Evolutionary conservation across 2,113 vertebrate genomes (phyloP).

Genomic region (Anarhynchus alexandrinus): DNA sequence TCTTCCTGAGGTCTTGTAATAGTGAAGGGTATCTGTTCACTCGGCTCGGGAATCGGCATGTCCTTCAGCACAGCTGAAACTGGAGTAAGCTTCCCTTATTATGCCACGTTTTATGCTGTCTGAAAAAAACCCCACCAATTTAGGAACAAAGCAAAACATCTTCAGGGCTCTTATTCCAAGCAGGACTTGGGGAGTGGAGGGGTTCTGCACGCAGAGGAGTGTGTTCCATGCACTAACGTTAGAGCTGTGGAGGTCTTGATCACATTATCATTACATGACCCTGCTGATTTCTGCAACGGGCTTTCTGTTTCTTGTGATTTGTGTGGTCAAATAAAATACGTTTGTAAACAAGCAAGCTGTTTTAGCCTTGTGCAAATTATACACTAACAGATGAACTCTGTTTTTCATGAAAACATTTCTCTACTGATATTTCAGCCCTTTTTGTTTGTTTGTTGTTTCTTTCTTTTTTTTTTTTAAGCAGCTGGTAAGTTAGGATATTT

Average conservation of each 20-base stretch:
- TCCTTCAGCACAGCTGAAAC: not conserved
- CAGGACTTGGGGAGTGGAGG: not conserved
- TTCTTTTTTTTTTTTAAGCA: not conserved
- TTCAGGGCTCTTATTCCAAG: not conserved
- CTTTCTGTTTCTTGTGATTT: not conserved
- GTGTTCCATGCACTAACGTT: not conserved
- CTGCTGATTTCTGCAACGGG: not conserved
- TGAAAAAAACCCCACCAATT: constrained; percentile 27
- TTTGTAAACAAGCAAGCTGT: not conserved
- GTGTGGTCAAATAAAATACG: not conserved
- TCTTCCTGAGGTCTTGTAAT: not conserved
- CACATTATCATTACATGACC: not conserved
- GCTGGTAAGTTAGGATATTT: not conserved
- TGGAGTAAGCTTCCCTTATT: not conserved
- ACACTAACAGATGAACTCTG: not conserved
- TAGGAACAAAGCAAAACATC: not conserved
- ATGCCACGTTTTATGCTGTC: not conserved
- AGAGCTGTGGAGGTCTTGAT: not conserved
- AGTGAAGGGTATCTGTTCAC: not conserved
- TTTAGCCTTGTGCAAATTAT: not conserved
- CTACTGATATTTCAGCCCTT: not conserved
- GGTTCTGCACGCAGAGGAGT: not conserved
- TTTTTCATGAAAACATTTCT: not conserved
- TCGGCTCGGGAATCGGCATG: not conserved
- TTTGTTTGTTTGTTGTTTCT: not conserved